Conservation (phyloP, 2,888 invertebrate genomes). For the Andrena hattorfiana region DNA sequence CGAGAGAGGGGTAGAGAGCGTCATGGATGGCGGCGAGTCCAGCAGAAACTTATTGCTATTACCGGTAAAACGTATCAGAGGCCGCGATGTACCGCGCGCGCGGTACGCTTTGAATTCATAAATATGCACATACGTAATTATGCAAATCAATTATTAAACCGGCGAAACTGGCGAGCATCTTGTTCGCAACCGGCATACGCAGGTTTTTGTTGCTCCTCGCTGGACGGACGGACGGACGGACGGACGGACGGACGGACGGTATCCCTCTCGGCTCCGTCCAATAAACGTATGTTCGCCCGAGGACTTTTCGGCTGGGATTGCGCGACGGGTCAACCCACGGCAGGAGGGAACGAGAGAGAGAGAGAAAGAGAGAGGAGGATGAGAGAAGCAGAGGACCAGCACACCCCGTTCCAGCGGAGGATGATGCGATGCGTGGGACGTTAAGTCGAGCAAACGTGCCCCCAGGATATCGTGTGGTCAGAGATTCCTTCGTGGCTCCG, state of each 20-base stretch:
- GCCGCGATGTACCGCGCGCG: conserved; percentile 51
- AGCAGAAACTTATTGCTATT: conserved; percentile 71
- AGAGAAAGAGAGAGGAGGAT: conserved; percentile 5
- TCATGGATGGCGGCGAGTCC: conserved; percentile 61
- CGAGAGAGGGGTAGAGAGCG: conserved; percentile 30
- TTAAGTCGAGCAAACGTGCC: conserved; percentile 78
- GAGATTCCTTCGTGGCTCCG: conserved; percentile 78
- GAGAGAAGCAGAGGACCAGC: conserved; percentile 18
- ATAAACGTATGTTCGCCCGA: conserved; percentile 52
- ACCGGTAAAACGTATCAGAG: conserved; percentile 68
- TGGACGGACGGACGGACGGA: conserved; percentile 4
- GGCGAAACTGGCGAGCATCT: conserved; percentile 63
- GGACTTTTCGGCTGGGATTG: conserved; percentile 46
- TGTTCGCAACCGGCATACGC: conserved; percentile 64
- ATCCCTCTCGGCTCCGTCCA: conserved; percentile 34
- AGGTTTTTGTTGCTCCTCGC: conserved; percentile 52
- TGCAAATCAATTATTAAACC: conserved; percentile 73
- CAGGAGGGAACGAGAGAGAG: not conserved
- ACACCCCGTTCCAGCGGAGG: not conserved
- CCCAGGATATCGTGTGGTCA: conserved; percentile 82
- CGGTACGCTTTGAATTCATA: conserved; percentile 71
- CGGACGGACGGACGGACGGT: conserved; percentile 5
- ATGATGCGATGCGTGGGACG: conserved; percentile 74
- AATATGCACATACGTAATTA: conserved; percentile 73
- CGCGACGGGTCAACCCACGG: conserved; percentile 26